These are phyloP conservation scores for Eugnorisma glareosa DNA, from an alignment of 2,888 invertebrate species.

Conservation along the genomic window DNA sequence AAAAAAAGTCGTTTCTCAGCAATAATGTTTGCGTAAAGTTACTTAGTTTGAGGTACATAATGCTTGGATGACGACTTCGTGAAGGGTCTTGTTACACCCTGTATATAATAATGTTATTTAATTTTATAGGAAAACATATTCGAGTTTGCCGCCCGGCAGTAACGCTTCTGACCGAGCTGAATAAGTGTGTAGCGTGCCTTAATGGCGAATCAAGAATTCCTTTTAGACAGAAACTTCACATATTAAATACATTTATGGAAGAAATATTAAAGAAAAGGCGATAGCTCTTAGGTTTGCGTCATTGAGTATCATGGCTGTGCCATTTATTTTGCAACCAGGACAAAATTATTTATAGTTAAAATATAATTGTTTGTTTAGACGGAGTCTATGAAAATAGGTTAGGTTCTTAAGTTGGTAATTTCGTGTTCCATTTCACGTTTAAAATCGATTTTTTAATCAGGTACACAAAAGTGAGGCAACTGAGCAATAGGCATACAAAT, in stretches of 20 bases:
- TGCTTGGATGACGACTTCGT: no score
- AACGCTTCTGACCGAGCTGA: not conserved
- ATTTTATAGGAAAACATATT: not conserved
- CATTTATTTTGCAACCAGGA: not conserved
- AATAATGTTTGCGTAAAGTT: no score
- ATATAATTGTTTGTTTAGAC: not conserved
- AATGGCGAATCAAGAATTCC: slow-evolving; percentile 44
- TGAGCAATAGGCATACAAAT: not conserved
- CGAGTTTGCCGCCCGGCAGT: not conserved
- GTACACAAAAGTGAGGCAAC: not conserved
- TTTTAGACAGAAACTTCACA: slow-evolving; percentile 27
- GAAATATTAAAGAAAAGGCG: slow-evolving; percentile 31
- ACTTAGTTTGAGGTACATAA: no score
- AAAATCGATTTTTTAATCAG: not conserved
- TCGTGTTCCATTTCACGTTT: slow-evolving; percentile 11
- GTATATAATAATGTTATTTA: no score
- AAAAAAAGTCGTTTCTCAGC: no score
- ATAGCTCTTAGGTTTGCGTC: slow-evolving; percentile 1
- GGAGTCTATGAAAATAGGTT: slow-evolving; percentile 7
- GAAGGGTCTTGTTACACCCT: no score
- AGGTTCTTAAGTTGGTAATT: not conserved
- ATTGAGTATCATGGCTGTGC: not conserved
- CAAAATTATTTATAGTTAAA: slow-evolving; percentile 32
- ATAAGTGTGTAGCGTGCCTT: not conserved
- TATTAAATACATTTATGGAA: slow-evolving; percentile 34